A percentile compares a stretch with the other conserved stretches of the same genome.
Evolutionary conservation across 2,888 invertebrate species (phyloP).

Genomic region (Allolobophora icterica): DNA sequence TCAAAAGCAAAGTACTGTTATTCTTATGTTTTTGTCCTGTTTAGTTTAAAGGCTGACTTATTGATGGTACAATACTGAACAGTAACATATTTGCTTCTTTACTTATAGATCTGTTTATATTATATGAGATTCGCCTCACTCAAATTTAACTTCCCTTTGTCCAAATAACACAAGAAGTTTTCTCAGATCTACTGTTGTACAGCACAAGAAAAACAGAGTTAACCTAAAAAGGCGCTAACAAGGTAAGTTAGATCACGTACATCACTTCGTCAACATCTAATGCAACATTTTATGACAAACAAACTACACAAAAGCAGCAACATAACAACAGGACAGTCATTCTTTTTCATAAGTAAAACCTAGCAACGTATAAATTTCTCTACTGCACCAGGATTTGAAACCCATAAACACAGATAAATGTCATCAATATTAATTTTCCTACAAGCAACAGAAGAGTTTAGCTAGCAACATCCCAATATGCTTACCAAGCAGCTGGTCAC

Average conservation of each 20-base stretch:
- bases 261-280: not conserved
- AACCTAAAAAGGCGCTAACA: too few relatives aligned
- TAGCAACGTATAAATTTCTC: not conserved
- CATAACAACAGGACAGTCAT: not conserved
- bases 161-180: not conserved
- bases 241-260: not conserved
- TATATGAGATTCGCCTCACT: too few relatives aligned
- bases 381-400: not conserved
- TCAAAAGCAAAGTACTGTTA: too few relatives aligned
- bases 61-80: too few relatives aligned
- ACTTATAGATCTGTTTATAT: too few relatives aligned
- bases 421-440: not conserved
- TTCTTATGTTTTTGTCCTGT: too few relatives aligned
- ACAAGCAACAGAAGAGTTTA: not conserved
- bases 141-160: too few relatives aligned
- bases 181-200: not conserved
- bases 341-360: not conserved
- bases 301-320: not conserved
- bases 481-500: constrained; percentile 17
- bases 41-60: too few relatives aligned
- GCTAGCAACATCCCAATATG: not conserved
- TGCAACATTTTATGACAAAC: not conserved
- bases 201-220: not conserved
- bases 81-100: too few relatives aligned
- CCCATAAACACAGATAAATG: constrained; percentile 7